Evolutionary conservation across 1,140 invertebrate species (phyloP).

Genomic region (Plodia interpunctella): DNA sequence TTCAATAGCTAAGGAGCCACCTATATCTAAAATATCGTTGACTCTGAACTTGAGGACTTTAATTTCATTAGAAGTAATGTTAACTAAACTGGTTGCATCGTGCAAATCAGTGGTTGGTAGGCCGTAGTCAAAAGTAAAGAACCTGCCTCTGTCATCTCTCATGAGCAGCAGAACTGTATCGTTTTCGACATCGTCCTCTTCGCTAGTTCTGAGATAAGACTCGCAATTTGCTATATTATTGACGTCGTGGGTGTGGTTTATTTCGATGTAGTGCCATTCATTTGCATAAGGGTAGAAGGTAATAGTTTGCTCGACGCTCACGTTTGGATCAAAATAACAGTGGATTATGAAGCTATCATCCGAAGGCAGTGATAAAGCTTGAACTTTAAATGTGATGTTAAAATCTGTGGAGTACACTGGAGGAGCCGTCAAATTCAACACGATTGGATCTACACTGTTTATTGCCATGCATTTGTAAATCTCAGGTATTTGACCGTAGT

Average conservation of each 20-base stretch:
- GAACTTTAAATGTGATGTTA: constrained; percentile 51
- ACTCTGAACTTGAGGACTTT: constrained; percentile 81
- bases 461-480: constrained; percentile 50
- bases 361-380: constrained; percentile 63
- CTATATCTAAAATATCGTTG: constrained; percentile 82
- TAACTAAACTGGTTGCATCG: constrained; percentile 79
- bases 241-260: constrained; percentile 47
- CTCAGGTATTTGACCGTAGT: constrained; percentile 42
- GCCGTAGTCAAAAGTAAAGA: constrained; percentile 85
- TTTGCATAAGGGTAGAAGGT: constrained; percentile 77
- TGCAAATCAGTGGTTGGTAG: constrained; percentile 78
- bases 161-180: constrained; percentile 74
- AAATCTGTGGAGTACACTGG: constrained; percentile 19
- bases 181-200: constrained; percentile 48
- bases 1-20: constrained; percentile 82
- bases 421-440: constrained; percentile 44
- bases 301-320: constrained; percentile 40
- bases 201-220: constrained; percentile 35
- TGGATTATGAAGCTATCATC: constrained; percentile 51
- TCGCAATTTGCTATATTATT: constrained; percentile 50
- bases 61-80: constrained; percentile 79
- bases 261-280: constrained; percentile 78
- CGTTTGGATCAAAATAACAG: constrained; percentile 52
- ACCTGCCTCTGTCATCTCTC: constrained; percentile 82
- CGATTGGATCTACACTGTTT: constrained; percentile 46